Evolutionary conservation across 2,797 vertebrate genomes (phyloP).

Genomic region (Vireo griseus): DNA sequence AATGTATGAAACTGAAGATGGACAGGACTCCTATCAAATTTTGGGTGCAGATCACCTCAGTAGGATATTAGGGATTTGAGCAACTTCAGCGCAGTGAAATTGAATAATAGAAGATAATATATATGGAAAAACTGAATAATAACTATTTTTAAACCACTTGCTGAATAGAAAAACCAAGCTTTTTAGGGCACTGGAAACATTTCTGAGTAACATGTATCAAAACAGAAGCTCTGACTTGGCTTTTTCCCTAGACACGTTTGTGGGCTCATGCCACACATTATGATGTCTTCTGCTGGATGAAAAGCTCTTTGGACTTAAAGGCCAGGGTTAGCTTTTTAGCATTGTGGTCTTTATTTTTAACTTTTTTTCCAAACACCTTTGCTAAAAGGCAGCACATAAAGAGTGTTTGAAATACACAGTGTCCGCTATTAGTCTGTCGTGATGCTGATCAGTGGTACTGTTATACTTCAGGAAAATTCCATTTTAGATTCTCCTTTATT

Average conservation of each 20-base stretch:
- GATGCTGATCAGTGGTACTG: neutral
- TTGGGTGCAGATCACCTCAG: neutral
- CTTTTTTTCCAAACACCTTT: neutral
- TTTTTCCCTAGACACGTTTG: neutral
- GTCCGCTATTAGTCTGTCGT: accelerated
- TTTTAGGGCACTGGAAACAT: neutral
- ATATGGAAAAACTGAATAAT: neutral
- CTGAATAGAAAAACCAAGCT: neutral
- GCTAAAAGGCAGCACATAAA: neutral
- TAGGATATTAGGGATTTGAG: neutral
- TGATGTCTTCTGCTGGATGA: neutral
- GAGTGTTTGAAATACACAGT: neutral
- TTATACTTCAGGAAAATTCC: neutral
- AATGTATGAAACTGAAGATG: neutral
- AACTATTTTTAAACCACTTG: neutral
- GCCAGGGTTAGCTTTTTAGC: neutral
- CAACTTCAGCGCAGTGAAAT: neutral
- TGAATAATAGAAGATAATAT: neutral
- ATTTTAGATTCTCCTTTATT: neutral
- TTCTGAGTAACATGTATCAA: neutral
- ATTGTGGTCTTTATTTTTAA: conserved; percentile 5
- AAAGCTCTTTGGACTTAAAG: conserved; percentile 26
- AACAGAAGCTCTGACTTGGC: neutral
- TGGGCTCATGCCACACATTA: neutral
- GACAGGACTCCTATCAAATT: neutral